Base-by-base conservation (phyloP, 2,113 vertebrate genomes). In the Acrocephalus kingi region DNA sequence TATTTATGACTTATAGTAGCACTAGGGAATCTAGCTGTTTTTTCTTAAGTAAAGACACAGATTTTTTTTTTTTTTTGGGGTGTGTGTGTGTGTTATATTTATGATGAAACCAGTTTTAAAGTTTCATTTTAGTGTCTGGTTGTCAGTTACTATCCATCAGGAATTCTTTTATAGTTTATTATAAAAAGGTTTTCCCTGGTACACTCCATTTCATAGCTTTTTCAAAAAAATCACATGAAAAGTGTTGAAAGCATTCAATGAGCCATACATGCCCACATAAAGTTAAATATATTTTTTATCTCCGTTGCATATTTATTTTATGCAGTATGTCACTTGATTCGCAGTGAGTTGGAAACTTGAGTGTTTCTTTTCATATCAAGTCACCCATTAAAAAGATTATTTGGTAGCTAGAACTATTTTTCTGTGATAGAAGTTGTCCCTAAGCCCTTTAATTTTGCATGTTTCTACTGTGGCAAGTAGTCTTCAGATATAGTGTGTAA, bases 61-160 rank as follows among this genome's bases (percentile, higher is more conserved):
- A 59, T 87, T 1, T 78, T 7, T 20, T 43, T 21, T 35, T 9
- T 15, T 31, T 17, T 23, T 54, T 30, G 43, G 43, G 5, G 43
- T 45, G 13, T 45, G 14, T 43, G 14, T 41, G 41, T 45, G 15
- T 45, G 2, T 52, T 54, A 11, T 74, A 91, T 95, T 95, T 91
- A 86, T 16, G 17, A 35, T 89, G 4, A 93, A 93, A 92, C 93
- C 3, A 56, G 39, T 96, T 87, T 93, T 55, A 33, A 90, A 85
- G 18, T 82, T 89, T 90, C 16, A 63, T 96, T 97, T 96, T 71
- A 16, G 33, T 54, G 67, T 91, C 79, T 89, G 37, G 27, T 77
- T 96, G 88, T 94, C 95, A 95, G 72, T 87, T 96, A 68, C 51
- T 79, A 95, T 97, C 73, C 84, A 83, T 97, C 96, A 97, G 49